Base-by-base conservation (phyloP, 2,888 invertebrate species). In the Cenopis cana region DNA sequence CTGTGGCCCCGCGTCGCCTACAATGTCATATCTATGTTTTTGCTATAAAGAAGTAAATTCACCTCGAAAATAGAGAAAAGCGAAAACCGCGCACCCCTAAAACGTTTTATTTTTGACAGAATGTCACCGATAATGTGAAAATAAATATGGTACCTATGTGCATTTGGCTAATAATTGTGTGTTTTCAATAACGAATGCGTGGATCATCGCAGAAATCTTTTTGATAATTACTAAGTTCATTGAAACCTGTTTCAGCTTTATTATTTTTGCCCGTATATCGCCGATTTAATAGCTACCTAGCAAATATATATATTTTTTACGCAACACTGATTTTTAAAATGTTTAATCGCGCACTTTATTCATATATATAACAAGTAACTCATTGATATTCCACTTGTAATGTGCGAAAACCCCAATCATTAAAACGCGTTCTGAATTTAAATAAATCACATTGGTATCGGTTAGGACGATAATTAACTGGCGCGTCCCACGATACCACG, bases 401-500 rank as follows among this genome's bases (percentile, higher is more conserved):
- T 50, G 62, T 33, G 36, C 36, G 3, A 17, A 33, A 64, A 56
- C 49, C 65, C 33, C 41, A 55, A 64, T 54, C 33, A 60, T 68
- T 61, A 75, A 50, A 68, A 72, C 60, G 67, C 68, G 54, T 73
- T 79, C 82, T 76, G 79, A 81, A 85, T 81, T 82, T 83, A 85
- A 87, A 88, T 85, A 89, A 89, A 91, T 90, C 86, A 85, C 85
- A 84, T 81, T 77, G 84, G 85, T 76, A 77, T 84, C 79, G 86
- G 85, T 87, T 85, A 85, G 87, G 83, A 82, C 80, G 83, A 90
- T 90, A 91, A 91, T 92, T 91, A 90, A 90, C 89, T 89, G 87
- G 84, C 83, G 81, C 84, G 85, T 86, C 85, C 86, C 88, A 82
- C 82, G 82, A 82, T 82, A 87, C 89, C 88, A 85, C 91, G 86